Evolutionary conservation across 92 coral and sea anemone species (phyloP), one percentile per base, ranked within the genome.

Genomic region (Phenganax marumi): DNA sequence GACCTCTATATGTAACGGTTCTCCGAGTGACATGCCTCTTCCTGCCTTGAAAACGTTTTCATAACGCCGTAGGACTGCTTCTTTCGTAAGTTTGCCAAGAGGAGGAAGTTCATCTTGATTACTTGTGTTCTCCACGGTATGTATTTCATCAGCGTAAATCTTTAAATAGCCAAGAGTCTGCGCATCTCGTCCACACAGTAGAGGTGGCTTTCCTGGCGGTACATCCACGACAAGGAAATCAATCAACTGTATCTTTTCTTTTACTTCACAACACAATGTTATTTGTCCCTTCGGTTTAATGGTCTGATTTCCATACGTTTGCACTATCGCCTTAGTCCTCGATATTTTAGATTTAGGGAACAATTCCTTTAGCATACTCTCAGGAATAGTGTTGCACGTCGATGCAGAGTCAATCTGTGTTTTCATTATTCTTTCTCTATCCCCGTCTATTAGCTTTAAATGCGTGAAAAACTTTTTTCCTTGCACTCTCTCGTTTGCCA

Each of bases 221-320:
- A 83, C 87, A 54, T 87, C 75, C 21, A 87, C 87, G 54, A 77
- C 85, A 16, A 83, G 73, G 65, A 87, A 68, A 81, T 81, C 77
- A 25, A 64, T 80, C 18, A 84, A 70, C 65, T 86, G 68, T 12
- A 81, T 12, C 55, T 46, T 86, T 57, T 60, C 86, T 12, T 74
- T 77, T 81, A 70, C 81, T 13, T 86, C 89, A 26, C 89, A 86
- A 52, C 72, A 68, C 43, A 86, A 62, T 78, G 87, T 83, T 50
- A 83, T 82, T 56, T 60, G 72, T 10, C 83, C 83, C 14, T 56
- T 65, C 16, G 70, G 83, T 26, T 52, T 58, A 77, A 83, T 87
- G 52, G 76, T 75, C 77, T 82, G 72, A 66, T 60, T 82, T 61
- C 86, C 89, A 50, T 74, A 86, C 13, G 86, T 86, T 57, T 69